Base-by-base conservation (phyloP, 2,113 vertebrate species). In the Climacteris rufus region DNA sequence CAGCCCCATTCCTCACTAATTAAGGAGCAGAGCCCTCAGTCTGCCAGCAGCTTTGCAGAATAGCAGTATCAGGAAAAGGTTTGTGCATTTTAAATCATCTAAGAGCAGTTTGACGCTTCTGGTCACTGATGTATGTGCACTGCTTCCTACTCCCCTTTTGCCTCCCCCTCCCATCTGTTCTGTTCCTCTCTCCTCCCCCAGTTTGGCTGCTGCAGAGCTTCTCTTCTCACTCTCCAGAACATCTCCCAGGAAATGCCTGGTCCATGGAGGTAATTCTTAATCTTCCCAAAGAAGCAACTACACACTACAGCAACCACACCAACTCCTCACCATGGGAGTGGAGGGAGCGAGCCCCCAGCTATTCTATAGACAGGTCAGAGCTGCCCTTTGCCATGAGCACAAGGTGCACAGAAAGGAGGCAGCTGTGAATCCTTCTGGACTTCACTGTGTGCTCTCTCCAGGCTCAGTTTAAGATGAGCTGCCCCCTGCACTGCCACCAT, bases 151-250 rank as follows among this genome's bases (percentile, higher is more conserved):
- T 54, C 74, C 81, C 84, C 91, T 68, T 90, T 70, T 0, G 19
- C 81, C 74, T 91, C 95, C 91, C 49, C 74, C 91, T 93, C 54
- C 94, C 91, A 95, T 96, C 93, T 97, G 95, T 74, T 95, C 89
- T n/a, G 39, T 40, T 91, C 87, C 93, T 78, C 28, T 68, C 78
- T 94, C 83, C 65, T 94, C 93, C 91, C 72, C 37, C 93, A 69
- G 57, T 75, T 69, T 82, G 89, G 81, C 91, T 93, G 74, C 87
- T 71, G 53, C 65, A 70, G 37, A 44, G 61, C 63, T 72, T 68
- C 66, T 87, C 50, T 76, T 72, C 47, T 90, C 39, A 25, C 24
- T 68, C 69, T 60, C 69, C 69, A 40, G 76, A 64, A 75, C 35
- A 33, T 68, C 52, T 76, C 78, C 20, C 50, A 87, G 82, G 65